These are phyloP conservation scores for Bufotes viridis DNA, from an alignment of 2,797 vertebrate species.

Conservation along the genomic window DNA sequence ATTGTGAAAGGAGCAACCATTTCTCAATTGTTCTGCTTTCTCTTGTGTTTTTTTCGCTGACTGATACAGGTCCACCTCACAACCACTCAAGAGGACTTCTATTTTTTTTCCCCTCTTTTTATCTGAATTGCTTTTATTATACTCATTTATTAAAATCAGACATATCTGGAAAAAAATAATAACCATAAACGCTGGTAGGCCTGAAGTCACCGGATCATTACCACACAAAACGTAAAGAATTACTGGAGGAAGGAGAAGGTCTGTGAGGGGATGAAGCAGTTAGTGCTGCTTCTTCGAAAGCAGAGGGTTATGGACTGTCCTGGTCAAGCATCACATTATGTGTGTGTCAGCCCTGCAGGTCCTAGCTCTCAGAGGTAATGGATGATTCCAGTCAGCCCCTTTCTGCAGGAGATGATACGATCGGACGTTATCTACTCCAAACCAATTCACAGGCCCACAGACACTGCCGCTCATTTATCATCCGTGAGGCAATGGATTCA, in stretches of 20 bases:
- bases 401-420: slow-evolving; percentile 61
- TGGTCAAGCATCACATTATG: slow-evolving; percentile 61
- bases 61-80: slow-evolving; percentile 19
- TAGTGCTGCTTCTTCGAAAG: slow-evolving; percentile 51
- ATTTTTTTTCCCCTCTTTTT: background rate
- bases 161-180: slow-evolving; percentile 27
- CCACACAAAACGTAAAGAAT: slow-evolving; percentile 20
- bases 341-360: slow-evolving; percentile 61
- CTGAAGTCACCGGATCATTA: slow-evolving; percentile 37
- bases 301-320: slow-evolving; percentile 56
- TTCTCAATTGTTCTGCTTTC: slow-evolving; percentile 23
- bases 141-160: slow-evolving; percentile 40
- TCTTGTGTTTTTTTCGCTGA: background rate
- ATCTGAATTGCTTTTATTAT: slow-evolving; percentile 47
- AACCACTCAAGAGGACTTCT: background rate
- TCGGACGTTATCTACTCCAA: slow-evolving; percentile 62
- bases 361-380: slow-evolving; percentile 61
- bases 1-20: slow-evolving; percentile 29
- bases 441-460: slow-evolving; percentile 62
- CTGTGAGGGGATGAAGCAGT: slow-evolving; percentile 54
- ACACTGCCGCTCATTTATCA: slow-evolving; percentile 66
- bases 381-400: slow-evolving; percentile 59
- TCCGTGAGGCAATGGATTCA: slow-evolving; percentile 67
- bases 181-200: slow-evolving; percentile 21
- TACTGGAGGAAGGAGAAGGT: slow-evolving; percentile 37